A percentile compares a stretch with the other conserved stretches of the same genome.
Conservation (phyloP, 2,113 vertebrate genomes). For the Pteropus alecto region DNA sequence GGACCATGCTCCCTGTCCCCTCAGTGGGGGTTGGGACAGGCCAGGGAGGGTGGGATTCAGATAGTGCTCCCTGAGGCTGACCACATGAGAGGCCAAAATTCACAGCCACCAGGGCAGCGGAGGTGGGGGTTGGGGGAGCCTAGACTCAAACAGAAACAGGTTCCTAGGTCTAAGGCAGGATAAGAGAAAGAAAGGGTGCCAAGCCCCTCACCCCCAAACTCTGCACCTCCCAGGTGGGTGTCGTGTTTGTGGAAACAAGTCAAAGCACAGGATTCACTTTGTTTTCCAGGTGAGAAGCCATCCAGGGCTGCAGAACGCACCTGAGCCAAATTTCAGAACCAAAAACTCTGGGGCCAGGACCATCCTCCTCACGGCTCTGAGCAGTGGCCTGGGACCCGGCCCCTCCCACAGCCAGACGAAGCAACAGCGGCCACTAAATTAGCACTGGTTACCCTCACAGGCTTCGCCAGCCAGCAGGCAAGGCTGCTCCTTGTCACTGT, state of each 20-base stretch:
- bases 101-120: accelerated
- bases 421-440: neutral
- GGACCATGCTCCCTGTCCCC: neutral
- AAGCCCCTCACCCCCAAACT: neutral
- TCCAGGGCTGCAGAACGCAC: neutral
- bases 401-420: neutral
- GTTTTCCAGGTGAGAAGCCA: neutral
- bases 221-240: accelerated
- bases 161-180: neutral
- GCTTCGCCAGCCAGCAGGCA: neutral
- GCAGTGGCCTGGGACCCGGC: neutral
- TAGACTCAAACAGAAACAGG: neutral
- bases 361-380: neutral
- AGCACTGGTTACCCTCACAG: neutral
- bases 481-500: neutral
- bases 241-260: neutral
- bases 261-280: neutral
- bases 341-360: accelerated
- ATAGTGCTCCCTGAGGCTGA: neutral
- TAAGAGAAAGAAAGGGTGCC: neutral
- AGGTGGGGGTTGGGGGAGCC: neutral
- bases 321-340: neutral
- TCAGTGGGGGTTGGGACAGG: too few relatives aligned
- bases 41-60: neutral
- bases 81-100: neutral